Evolutionary conservation across 2,113 vertebrate genomes (phyloP), one percentile per base, ranked within the genome.

Genomic region (Phoxinus phoxinus): DNA sequence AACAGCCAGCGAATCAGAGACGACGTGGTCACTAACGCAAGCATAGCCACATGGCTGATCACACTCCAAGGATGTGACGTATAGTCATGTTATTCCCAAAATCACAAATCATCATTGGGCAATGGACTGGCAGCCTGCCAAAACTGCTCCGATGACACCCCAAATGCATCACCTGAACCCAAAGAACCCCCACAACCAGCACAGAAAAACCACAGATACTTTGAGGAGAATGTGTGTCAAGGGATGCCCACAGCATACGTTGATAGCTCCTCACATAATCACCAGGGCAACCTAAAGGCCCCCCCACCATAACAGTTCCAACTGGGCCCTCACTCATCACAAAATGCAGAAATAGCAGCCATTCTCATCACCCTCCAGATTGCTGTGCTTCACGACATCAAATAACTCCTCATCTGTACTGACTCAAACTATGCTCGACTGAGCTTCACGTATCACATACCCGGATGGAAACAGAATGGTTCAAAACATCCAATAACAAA

Each of bases 1-100:
- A 73, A 74, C 5, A 56, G 17, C 51, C 51, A 53, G 1, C 1
- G 51, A 15, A 53, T 53, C 51, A 19, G 51, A 6, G 51, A 53
- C 21, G 51, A 1, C 6, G 17, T 58, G 69, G 78, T 74, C 3
- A 69, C 76, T 6, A 85, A 85, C 6, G 11, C 71, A 6, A 32
- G 48, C 3, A 61, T 82, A 13, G 71, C 72, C 1, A 53, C 73
- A 6, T 86, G 5, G 17, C 5, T 56, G 17, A 88, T 88, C 81
- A 46, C 59, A 0, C 25, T 86, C 0, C 88, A 86, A 17, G 53
- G 81, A n/a, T 53, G 9, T 37, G 17, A 56, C 2, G 17, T 56
- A 0, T 1, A 56, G 19, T 5, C 53, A 56, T 1, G 59, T 19
- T 48, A 6, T 67, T 25, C 17, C 61, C n/a, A 8, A 65, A 81